Evolutionary conservation across 1,140 invertebrate genomes (phyloP).

Genomic region (Oncopodura yosiiana): DNA sequence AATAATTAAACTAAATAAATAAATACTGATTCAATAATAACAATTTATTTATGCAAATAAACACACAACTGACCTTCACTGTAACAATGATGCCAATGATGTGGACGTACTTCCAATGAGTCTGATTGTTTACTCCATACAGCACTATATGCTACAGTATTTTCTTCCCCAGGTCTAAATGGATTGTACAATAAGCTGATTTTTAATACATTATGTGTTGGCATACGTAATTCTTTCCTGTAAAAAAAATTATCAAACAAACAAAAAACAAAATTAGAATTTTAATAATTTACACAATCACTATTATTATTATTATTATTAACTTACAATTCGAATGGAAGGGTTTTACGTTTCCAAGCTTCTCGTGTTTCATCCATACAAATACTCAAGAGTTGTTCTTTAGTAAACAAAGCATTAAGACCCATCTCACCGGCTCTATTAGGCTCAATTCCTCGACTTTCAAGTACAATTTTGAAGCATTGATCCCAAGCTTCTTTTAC

Average conservation of each 20-base stretch:
- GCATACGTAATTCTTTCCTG: neutral
- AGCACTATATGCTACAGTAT: neutral
- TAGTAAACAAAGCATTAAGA: neutral
- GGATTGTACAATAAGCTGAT: neutral
- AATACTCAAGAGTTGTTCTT: neutral
- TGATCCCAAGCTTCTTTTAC: neutral
- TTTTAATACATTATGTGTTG: conserved; percentile 1
- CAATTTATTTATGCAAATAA: no score
- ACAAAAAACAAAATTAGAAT: no score
- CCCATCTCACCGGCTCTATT: conserved; percentile 3
- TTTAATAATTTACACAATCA: no score
- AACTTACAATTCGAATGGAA: conserved; percentile 13
- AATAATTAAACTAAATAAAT: no score
- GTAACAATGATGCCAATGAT: neutral
- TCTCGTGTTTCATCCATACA: neutral
- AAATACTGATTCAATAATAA: no score
- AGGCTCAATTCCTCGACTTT: neutral
- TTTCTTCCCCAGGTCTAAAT: neutral
- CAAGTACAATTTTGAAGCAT: conserved; percentile 2
- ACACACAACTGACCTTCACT: neutral
- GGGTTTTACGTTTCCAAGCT: neutral
- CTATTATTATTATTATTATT: neutral
- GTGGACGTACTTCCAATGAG: neutral
- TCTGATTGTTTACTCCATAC: neutral
- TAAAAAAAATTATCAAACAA: neutral